phyloP scores from a whole-genome alignment of 2,888 invertebrate species.

The Crepidodera aurea region DNA sequence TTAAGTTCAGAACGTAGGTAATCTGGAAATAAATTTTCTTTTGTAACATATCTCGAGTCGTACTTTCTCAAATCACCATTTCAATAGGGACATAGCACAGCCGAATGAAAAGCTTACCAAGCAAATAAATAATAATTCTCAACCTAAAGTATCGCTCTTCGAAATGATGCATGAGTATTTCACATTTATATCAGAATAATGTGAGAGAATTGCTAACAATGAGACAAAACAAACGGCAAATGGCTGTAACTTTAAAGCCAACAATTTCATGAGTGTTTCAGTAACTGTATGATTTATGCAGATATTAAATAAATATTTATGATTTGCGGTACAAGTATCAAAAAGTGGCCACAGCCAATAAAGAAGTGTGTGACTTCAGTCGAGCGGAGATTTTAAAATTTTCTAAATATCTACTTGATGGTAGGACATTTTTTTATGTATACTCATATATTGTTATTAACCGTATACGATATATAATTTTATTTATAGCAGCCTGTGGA shows the following conservation, averaged over 20 bases:
- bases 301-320: not conserved
- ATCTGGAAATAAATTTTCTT: slow-evolving; percentile 32
- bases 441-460: too few species aligned
- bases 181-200: slow-evolving; percentile 26
- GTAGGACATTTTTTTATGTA: too few species aligned
- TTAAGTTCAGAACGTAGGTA: slow-evolving; percentile 28
- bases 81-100: slow-evolving; percentile 23
- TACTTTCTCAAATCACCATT: slow-evolving; percentile 35
- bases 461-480: too few species aligned
- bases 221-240: slow-evolving; percentile 17
- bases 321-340: too few species aligned
- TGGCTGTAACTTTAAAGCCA: slow-evolving; percentile 1
- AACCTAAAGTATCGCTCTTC: slow-evolving; percentile 11
- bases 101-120: slow-evolving; percentile 35
- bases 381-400: too few species aligned
- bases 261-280: slow-evolving; percentile 2
- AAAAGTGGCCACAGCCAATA: too few species aligned
- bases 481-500: too few species aligned
- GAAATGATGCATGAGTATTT: slow-evolving; percentile 23
- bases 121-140: slow-evolving; percentile 38
- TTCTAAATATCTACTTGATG: too few species aligned
- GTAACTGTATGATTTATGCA: not conserved
- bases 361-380: too few species aligned
- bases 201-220: slow-evolving; percentile 14
- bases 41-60: slow-evolving; percentile 33